Evolutionary conservation across 1,140 invertebrate genomes (phyloP).

Genomic region (Ridgeia piscesae): DNA sequence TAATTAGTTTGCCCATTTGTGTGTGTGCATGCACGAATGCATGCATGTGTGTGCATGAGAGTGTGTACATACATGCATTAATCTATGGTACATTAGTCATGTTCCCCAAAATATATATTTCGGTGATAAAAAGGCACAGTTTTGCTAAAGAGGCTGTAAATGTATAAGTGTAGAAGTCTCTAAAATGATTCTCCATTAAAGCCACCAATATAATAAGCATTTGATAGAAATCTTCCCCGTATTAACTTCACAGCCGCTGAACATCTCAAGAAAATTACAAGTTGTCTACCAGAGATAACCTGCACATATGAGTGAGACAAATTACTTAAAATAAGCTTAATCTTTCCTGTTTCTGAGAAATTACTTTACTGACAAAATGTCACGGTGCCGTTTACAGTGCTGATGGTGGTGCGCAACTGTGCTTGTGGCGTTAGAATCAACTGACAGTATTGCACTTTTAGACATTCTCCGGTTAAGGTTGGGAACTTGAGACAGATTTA

Average conservation of each 20-base stretch:
- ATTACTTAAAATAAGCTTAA: not conserved
- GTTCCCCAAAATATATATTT: not conserved
- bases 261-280: not conserved
- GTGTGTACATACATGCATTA: not conserved
- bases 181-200: not conserved
- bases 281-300: not conserved
- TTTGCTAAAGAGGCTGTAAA: not conserved
- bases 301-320: not conserved
- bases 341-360: not conserved
- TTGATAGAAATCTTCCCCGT: not conserved
- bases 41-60: not conserved
- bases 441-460: not conserved
- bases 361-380: not conserved
- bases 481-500: not conserved
- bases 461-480: not conserved
- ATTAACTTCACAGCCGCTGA: not conserved
- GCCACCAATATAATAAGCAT: not conserved
- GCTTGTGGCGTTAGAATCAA: not conserved
- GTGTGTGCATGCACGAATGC: not conserved
- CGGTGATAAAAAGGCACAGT: not conserved
- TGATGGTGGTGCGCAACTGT: not conserved
- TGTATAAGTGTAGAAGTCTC: not conserved
- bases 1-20: not conserved
- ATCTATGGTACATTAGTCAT: not conserved
- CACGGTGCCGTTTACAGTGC: not conserved